Evolutionary conservation across 2,888 invertebrate species (phyloP).

Genomic region (Orthosia gothica): DNA sequence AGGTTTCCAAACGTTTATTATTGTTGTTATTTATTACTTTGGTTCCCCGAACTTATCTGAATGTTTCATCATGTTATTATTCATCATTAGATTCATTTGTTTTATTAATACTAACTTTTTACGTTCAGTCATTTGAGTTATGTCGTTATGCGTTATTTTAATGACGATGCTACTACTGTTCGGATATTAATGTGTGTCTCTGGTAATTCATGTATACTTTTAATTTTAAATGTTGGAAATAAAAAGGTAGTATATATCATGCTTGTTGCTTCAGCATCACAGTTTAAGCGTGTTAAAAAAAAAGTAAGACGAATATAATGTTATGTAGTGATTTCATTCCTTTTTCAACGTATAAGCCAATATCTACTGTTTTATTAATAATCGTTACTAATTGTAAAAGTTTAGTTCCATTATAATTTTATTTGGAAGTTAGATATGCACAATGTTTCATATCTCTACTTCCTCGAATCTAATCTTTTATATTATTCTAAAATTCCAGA

Average conservation of each 20-base stretch:
- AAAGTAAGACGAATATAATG: no score
- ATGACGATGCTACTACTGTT: constrained; percentile 59
- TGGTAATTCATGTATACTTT: constrained; percentile 38
- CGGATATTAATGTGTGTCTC: constrained; percentile 41
- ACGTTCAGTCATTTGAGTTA: constrained; percentile 59
- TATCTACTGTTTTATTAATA: no score
- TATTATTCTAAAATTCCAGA: constrained; percentile 20
- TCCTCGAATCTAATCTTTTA: constrained; percentile 10
- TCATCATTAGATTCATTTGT: constrained; percentile 65
- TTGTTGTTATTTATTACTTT: constrained; percentile 66
- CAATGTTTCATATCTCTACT: neutral
- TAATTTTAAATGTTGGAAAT: constrained; percentile 12
- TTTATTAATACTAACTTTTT: constrained; percentile 58
- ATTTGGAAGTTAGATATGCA: neutral
- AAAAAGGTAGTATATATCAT: neutral
- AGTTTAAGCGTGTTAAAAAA: no score
- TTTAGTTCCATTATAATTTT: neutral
- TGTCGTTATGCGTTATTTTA: constrained; percentile 57
- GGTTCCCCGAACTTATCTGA: constrained; percentile 62
- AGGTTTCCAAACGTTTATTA: constrained; percentile 69
- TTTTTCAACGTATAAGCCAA: no score
- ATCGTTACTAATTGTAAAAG: neutral
- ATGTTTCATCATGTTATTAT: constrained; percentile 61
- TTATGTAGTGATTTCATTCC: no score
- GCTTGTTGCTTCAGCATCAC: neutral